Evolutionary conservation across 2,888 invertebrate species (phyloP).

Genomic region (Itoplectis maculator): DNA sequence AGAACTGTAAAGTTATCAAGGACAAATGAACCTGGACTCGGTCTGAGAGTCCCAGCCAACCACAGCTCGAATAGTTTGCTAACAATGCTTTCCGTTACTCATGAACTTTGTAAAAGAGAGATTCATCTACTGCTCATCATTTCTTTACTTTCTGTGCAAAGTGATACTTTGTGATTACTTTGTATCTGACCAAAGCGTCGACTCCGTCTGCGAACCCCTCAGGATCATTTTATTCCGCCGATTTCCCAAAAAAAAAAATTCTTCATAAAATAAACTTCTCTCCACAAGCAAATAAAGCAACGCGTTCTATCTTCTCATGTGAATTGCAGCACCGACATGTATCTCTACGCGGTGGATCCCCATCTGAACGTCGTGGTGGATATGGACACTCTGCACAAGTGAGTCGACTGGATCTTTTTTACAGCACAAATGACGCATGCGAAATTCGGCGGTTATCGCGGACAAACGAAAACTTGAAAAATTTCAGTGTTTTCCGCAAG

Average conservation of each 20-base stretch:
- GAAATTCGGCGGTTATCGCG: not conserved
- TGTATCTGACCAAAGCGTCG: no score
- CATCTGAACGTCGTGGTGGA: conserved; percentile 92
- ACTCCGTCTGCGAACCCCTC: no score
- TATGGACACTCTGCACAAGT: conserved; percentile 92
- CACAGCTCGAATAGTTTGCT: no score
- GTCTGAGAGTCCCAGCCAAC: no score
- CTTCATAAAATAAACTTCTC: not conserved
- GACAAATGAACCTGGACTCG: no score
- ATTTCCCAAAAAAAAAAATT: no score
- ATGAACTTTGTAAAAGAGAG: no score
- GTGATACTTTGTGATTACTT: no score
- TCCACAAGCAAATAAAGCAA: not conserved
- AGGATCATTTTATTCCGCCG: not conserved
- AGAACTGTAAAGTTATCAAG: no score
- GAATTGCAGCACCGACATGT: conserved; percentile 91
- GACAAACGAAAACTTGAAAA: conserved; percentile 7
- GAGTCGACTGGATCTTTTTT: conserved; percentile 80
- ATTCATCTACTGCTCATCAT: no score
- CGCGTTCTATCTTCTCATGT: conserved; percentile 71
- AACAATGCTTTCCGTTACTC: no score
- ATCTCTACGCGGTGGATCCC: conserved; percentile 94
- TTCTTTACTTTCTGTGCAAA: no score
- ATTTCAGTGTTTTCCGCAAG: conserved; percentile 87
- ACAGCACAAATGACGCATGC: not conserved